Conservation (phyloP, 2,113 vertebrate species). For the Limanda limanda region DNA sequence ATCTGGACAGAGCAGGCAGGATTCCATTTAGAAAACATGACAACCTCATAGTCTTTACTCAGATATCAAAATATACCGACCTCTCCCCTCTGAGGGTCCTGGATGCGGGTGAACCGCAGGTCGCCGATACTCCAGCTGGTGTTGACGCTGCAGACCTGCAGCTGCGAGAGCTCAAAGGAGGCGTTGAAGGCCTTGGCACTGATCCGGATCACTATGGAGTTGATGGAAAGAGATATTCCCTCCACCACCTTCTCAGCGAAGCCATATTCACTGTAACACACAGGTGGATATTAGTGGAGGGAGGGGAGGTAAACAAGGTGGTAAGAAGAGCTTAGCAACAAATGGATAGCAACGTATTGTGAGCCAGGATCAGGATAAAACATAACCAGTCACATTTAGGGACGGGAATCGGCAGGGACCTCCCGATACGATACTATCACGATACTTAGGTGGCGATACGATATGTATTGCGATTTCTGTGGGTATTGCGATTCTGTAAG, state of each 20-base stretch:
- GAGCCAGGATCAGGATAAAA: too few relatives aligned
- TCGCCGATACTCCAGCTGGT: constrained; percentile 92
- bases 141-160: constrained; percentile 97
- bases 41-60: neutral
- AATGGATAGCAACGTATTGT: neutral
- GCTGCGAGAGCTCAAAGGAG: constrained; percentile 97
- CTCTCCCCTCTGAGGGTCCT: constrained; percentile 93
- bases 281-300: neutral
- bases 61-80: constrained; percentile 67
- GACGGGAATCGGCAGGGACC: too few relatives aligned
- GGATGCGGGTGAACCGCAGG: constrained; percentile 93
- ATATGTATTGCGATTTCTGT: too few relatives aligned
- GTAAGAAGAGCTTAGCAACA: constrained; percentile 3
- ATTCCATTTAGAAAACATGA: neutral
- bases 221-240: constrained; percentile 96
- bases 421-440: too few relatives aligned
- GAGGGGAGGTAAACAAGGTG: neutral
- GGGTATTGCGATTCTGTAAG: too few relatives aligned
- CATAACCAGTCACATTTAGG: too few relatives aligned
- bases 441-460: too few relatives aligned
- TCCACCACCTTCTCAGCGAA: constrained; percentile 99
- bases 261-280: constrained; percentile 91
- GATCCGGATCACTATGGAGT: constrained; percentile 96
- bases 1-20: constrained; percentile 79
- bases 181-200: constrained; percentile 98